Base-by-base conservation (phyloP, 2,113 vertebrate species). In the Rhombomys opimus region DNA sequence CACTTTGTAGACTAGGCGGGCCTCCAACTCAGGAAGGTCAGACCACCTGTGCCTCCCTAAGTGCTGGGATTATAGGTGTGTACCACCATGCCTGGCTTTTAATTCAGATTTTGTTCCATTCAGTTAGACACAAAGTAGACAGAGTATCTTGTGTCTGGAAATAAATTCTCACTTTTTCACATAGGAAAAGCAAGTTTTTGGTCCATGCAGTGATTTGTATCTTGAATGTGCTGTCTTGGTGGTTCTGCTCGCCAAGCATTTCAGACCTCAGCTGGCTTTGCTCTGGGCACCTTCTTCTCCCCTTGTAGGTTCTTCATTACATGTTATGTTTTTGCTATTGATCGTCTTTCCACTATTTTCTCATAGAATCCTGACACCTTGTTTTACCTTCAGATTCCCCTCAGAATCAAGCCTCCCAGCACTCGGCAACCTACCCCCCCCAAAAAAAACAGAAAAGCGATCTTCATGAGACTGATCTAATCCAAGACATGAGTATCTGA, bases 61-160 rank as follows among this genome's bases (percentile, higher is more conserved):
- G 46, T 46, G 46, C 46, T 46, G 46, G 46, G 46, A 46, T 46
- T 46, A 46, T 46, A 46, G 46, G 46, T 46, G 46, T 46, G 46
- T 46, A 46, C 46, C 46, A 5, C 46, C 46, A 46, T 46, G 46
- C 46, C 46, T 46, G 46, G 46, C 5, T 46, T 46, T 46, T 46
- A 4, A 30, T 30, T 17, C 14, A 90, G 41, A 85, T 86, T 92
- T 95, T 90, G 46, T 46, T 72, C 27, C 35, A 22, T 89, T 95
- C 95, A 96, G 78, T 22, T 91, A n/a, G 32, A 92, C 91, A 88
- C 35, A 95, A 87, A 88, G 6, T 84, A 84, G 20, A 41, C 35
- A 70, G 32, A 89, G 3, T 94, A n/a, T 93, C 3, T 68, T 7
- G 17, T 46, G 93, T 96, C 82, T 87, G 2, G 77, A 95, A 87